Percentiles rank a stretch among this genome's conserved stretches.
These are phyloP conservation scores for Zoanthus gigantus DNA, from an alignment of 92 coral and sea anemone species.

Conservation along the genomic window DNA sequence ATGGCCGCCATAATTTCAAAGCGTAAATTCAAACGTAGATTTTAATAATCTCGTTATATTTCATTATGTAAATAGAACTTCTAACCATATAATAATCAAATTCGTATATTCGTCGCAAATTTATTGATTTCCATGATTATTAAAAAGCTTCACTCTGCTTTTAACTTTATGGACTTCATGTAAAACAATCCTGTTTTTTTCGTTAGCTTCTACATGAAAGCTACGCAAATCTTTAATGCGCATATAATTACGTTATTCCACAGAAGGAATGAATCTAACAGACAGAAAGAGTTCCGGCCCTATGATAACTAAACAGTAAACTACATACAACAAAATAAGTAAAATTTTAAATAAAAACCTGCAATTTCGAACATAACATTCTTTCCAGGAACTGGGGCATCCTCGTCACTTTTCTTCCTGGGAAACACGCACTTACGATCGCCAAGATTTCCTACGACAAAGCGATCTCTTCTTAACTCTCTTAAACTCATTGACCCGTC, in stretches of 20 bases:
- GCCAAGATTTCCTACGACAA: conserved; percentile 68
- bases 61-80: too few relatives aligned
- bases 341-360: conserved; percentile 35
- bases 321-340: background rate
- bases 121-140: too few relatives aligned
- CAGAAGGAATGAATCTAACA: background rate
- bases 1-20: too few relatives aligned
- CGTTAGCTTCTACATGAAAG: too few relatives aligned
- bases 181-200: too few relatives aligned
- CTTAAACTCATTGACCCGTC: conserved; percentile 71
- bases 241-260: background rate
- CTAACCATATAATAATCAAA: too few relatives aligned
- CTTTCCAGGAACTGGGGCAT: conserved; percentile 39
- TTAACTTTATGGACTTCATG: too few relatives aligned
- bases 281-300: background rate
- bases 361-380: conserved; percentile 40
- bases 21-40: too few relatives aligned
- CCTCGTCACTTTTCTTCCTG: conserved; percentile 32
- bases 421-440: conserved; percentile 59
- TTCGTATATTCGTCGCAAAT: too few relatives aligned
- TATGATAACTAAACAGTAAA: background rate
- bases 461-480: conserved; percentile 82
- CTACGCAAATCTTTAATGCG: too few relatives aligned
- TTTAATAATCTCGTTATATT: too few relatives aligned
- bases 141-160: too few relatives aligned